These are phyloP conservation scores for Aurelia aurita complex sp. Pacific DNA, from an alignment of 30 jellyfish, hydroid and myxozoan species.

Conservation along the genomic window DNA sequence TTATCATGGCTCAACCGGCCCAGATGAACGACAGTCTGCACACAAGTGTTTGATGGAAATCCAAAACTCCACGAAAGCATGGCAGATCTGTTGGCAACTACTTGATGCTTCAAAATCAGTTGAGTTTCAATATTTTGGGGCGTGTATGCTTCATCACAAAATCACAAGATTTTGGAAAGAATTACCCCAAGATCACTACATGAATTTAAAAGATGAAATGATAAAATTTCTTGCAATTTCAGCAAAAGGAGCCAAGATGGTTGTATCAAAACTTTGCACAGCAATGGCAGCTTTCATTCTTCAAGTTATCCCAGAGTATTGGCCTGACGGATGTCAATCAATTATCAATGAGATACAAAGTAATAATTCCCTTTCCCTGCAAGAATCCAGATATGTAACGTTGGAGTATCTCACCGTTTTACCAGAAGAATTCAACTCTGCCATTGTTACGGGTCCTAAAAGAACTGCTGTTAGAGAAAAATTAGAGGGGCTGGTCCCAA, in stretches of 20 bases:
- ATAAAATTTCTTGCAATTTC: slow-evolving; percentile 15
- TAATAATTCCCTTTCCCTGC: neutral
- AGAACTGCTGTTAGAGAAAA: slow-evolving; percentile 41
- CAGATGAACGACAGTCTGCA: slow-evolving; percentile 63
- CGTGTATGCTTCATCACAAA: slow-evolving; percentile 72
- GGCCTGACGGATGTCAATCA: slow-evolving; percentile 40
- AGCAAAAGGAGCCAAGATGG: slow-evolving; percentile 61
- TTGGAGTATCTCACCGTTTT: slow-evolving; percentile 58
- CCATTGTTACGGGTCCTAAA: slow-evolving; percentile 41
- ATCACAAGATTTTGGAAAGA: slow-evolving; percentile 60
- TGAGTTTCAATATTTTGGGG: slow-evolving; percentile 87
- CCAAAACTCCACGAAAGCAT: slow-evolving; percentile 69
- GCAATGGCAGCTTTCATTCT: slow-evolving; percentile 58
- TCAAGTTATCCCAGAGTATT: slow-evolving; percentile 43
- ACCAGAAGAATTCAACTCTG: slow-evolving; percentile 67
- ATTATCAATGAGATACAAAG: slow-evolving; percentile 32
- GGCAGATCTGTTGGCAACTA: slow-evolving; percentile 85
- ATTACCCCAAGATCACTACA: slow-evolving; percentile 50
- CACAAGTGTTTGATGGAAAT: slow-evolving; percentile 81
- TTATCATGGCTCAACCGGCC: slow-evolving; percentile 46
- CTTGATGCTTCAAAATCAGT: slow-evolving; percentile 53
- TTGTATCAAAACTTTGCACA: slow-evolving; percentile 59
- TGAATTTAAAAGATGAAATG: slow-evolving; percentile 60
- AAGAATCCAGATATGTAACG: slow-evolving; percentile 4
- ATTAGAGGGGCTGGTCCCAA: slow-evolving; percentile 38